A percentile compares a stretch with the other conserved stretches of the same genome.
Conservation (phyloP, 2,888 invertebrate species). For the Pseudanteris insignis region DNA sequence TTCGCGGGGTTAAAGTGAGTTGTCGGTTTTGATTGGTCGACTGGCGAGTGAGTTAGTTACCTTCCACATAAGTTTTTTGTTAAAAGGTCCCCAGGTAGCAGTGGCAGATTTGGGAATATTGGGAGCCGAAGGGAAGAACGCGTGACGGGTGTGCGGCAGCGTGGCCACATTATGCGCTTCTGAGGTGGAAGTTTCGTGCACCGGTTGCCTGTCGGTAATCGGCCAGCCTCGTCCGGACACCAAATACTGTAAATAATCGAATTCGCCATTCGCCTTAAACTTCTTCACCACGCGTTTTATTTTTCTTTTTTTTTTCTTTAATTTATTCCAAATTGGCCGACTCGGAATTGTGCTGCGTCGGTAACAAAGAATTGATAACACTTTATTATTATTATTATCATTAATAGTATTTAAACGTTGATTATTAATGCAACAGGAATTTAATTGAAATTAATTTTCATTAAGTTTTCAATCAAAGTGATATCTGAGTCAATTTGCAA, state of each 20-base stretch:
- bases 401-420: too few species aligned
- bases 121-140: constrained; percentile 67
- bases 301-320: constrained; percentile 7
- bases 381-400: too few species aligned
- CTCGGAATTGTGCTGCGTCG: neutral
- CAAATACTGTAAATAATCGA: constrained; percentile 64
- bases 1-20: constrained; percentile 33
- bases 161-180: constrained; percentile 64
- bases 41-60: constrained; percentile 66
- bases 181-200: constrained; percentile 63
- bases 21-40: constrained; percentile 19
- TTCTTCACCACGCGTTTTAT: constrained; percentile 24
- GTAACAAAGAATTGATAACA: too few species aligned
- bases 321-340: too few species aligned
- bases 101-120: constrained; percentile 72
- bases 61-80: constrained; percentile 74
- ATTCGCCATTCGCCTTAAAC: constrained; percentile 47
- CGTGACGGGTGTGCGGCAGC: constrained; percentile 64
- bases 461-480: too few species aligned
- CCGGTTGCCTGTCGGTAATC: constrained; percentile 63
- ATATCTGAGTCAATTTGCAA: too few species aligned
- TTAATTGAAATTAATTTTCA: too few species aligned
- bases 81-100: constrained; percentile 73
- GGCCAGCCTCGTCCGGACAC: constrained; percentile 65
- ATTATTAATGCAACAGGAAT: too few species aligned